phyloP scores from a whole-genome alignment of 2,888 invertebrate genomes.

The Dasypolia templi region DNA sequence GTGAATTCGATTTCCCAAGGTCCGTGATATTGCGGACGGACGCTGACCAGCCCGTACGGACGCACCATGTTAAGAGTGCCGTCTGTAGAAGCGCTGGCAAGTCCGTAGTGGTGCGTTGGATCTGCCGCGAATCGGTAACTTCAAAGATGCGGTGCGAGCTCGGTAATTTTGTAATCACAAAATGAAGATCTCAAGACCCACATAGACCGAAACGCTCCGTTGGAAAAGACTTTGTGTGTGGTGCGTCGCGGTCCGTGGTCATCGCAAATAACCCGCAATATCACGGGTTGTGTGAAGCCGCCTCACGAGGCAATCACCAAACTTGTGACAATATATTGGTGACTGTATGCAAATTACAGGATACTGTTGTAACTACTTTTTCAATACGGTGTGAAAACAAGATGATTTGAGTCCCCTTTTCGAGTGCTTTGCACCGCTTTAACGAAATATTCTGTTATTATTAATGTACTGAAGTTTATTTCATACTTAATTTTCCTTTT shows the following conservation, averaged over 20 bases:
- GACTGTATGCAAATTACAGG: neutral
- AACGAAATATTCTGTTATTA: neutral
- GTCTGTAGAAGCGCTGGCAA: neutral
- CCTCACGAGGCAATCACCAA: neutral
- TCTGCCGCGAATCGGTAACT: neutral
- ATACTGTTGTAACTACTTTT: too few relatives aligned
- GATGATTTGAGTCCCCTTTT: neutral
- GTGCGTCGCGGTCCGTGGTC: too few relatives aligned
- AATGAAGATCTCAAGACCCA: neutral
- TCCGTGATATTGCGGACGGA: neutral
- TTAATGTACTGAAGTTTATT: neutral
- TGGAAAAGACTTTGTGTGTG: neutral
- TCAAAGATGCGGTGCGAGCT: neutral
- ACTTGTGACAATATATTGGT: neutral
- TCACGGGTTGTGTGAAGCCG: too few relatives aligned
- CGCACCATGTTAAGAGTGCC: too few relatives aligned
- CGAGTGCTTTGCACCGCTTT: neutral
- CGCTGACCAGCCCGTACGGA: neutral
- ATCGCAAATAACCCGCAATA: too few relatives aligned
- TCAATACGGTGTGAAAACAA: neutral
- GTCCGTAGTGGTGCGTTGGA: neutral
- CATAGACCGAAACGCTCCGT: neutral
- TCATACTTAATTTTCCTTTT: neutral
- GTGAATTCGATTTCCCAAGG: too few relatives aligned
- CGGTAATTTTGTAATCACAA: neutral